phyloP scores from a whole-genome alignment of 2,797 vertebrate genomes.

The Chelonia mydas region DNA sequence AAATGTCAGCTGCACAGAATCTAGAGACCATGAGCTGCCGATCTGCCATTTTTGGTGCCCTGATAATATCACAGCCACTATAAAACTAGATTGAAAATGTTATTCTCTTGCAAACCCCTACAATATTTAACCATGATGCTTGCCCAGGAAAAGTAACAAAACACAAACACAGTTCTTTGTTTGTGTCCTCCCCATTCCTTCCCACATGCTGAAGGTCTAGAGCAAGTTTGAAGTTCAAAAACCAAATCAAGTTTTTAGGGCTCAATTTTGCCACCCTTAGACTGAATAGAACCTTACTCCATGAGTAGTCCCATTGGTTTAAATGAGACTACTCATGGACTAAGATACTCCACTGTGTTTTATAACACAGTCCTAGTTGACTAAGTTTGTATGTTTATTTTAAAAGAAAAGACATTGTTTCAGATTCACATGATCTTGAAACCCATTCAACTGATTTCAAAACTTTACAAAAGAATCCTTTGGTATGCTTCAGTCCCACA shows the following conservation, averaged over 20 bases:
- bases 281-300: no score
- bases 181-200: not conserved
- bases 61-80: not conserved
- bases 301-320: not conserved
- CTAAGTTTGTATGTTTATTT: fast-evolving
- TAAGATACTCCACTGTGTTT: not conserved
- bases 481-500: not conserved
- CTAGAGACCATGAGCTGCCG: not conserved
- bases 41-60: not conserved
- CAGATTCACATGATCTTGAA: not conserved
- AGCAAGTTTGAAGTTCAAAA: not conserved
- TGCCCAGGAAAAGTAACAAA: not conserved
- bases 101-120: not conserved
- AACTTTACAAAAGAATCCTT: not conserved
- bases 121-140: not conserved
- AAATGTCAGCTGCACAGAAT: not conserved
- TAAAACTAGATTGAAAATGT: not conserved
- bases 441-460: not conserved
- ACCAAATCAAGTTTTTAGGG: not conserved
- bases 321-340: not conserved
- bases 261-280: not conserved
- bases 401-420: not conserved
- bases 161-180: not conserved
- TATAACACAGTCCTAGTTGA: not conserved
- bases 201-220: not conserved